Percentiles rank a stretch among this genome's conserved stretches.
phyloP scores from a whole-genome alignment of 2,888 invertebrate species.

The Idaea biselata region DNA sequence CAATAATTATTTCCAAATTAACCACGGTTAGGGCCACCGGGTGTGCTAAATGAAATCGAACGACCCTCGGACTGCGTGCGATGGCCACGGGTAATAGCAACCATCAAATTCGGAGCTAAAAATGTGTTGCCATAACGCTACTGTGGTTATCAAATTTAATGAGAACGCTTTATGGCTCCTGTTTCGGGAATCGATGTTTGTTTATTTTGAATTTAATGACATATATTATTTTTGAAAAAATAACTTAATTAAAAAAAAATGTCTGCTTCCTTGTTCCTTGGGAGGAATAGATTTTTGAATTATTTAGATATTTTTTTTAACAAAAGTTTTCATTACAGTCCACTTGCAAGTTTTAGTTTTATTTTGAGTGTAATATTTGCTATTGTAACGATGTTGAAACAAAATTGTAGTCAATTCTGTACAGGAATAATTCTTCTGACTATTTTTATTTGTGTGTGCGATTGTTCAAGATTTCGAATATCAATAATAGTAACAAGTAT shows the following conservation, averaged over 20 bases:
- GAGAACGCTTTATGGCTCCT: constrained; percentile 20
- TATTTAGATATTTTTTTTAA: too few species aligned
- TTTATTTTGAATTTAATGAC: not conserved
- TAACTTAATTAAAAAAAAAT: not conserved
- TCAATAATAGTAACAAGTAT: too few species aligned
- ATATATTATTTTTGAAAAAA: not conserved
- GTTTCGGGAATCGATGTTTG: not conserved
- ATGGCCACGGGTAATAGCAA: constrained; percentile 61
- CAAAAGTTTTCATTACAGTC: too few species aligned
- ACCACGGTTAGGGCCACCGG: constrained; percentile 60
- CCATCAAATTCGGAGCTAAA: constrained; percentile 69
- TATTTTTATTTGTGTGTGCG: too few species aligned
- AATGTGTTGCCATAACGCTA: constrained; percentile 71
- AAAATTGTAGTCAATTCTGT: too few species aligned
- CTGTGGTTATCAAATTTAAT: constrained; percentile 37
- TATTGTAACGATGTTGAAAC: too few species aligned
- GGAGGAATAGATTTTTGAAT: too few species aligned
- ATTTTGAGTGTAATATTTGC: too few species aligned
- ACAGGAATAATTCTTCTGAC: too few species aligned
- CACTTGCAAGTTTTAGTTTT: too few species aligned
- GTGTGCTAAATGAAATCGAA: constrained; percentile 75
- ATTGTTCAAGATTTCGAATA: too few species aligned
- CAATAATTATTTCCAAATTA: constrained; percentile 77
- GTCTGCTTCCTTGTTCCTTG: not conserved
- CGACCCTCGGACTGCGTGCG: constrained; percentile 57